These are phyloP conservation scores for Andrena chrysosceles DNA, from an alignment of 2,888 invertebrate genomes.

Conservation along the genomic window DNA sequence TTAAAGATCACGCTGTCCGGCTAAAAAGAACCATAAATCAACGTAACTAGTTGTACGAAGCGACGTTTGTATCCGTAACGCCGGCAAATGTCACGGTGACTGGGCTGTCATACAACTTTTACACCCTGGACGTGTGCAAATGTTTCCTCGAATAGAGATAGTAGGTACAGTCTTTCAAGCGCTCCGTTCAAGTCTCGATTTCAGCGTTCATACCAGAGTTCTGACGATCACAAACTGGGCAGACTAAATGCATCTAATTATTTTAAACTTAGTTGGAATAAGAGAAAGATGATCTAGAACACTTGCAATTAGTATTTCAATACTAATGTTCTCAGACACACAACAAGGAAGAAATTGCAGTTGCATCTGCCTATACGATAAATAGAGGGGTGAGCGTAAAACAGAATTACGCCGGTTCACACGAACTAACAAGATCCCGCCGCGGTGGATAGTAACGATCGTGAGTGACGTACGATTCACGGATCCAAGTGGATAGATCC, in stretches of 20 bases:
- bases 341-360: background rate
- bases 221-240: constrained; percentile 3
- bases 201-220: background rate
- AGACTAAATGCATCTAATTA: background rate
- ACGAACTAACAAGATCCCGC: constrained; percentile 21
- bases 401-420: constrained; percentile 9
- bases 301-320: too few species aligned
- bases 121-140: constrained; percentile 1
- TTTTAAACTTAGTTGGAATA: too few species aligned
- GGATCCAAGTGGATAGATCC: constrained; percentile 25
- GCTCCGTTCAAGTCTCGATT: background rate
- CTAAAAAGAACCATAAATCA: background rate
- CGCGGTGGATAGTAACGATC: background rate
- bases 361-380: background rate
- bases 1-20: background rate
- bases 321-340: background rate
- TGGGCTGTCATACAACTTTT: constrained; percentile 14
- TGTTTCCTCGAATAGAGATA: constrained; percentile 5
- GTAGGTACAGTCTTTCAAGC: background rate
- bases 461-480: constrained; percentile 17
- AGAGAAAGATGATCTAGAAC: background rate
- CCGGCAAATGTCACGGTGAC: constrained; percentile 12
- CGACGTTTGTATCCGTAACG: constrained; percentile 4
- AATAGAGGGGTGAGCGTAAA: constrained; percentile 10
- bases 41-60: constrained; percentile 16